Percentiles rank a stretch among this genome's conserved stretches.
These are phyloP conservation scores for Erebia aethiops DNA, from an alignment of 2,888 invertebrate species.

Conservation along the genomic window DNA sequence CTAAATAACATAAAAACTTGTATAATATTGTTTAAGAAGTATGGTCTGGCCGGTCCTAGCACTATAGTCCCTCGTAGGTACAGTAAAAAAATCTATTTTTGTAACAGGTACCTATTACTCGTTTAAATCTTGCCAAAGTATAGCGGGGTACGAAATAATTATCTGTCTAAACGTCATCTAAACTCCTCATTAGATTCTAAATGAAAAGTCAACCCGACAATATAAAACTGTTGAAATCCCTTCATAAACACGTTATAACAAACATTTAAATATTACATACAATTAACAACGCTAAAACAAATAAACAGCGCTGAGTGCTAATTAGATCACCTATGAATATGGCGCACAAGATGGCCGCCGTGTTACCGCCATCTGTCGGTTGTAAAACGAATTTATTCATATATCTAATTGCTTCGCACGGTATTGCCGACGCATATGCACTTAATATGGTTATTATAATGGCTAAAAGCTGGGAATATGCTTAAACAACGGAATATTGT, in stretches of 20 bases:
- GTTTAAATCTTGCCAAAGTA: too few species aligned
- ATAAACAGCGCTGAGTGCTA: constrained; percentile 42
- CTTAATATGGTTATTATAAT: constrained; percentile 75
- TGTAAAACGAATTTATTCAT: constrained; percentile 78
- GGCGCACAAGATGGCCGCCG: constrained; percentile 68
- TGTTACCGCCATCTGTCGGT: constrained; percentile 76
- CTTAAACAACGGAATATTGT: constrained; percentile 67
- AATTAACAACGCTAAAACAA: constrained; percentile 15
- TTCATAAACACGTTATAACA: not conserved
- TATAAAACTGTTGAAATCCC: not conserved
- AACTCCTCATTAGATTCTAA: not conserved
- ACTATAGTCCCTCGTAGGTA: too few species aligned
- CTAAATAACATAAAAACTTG: too few species aligned
- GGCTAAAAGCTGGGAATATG: constrained; percentile 67
- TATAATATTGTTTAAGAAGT: too few species aligned
- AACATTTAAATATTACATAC: constrained; percentile 9
- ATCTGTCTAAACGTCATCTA: too few species aligned
- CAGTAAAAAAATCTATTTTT: not conserved
- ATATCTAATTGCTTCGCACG: constrained; percentile 76
- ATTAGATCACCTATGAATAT: constrained; percentile 76
- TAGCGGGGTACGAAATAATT: too few species aligned
- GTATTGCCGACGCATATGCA: constrained; percentile 72
- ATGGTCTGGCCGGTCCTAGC: too few species aligned
- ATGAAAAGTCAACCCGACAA: constrained; percentile 10
- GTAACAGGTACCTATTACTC: not conserved